phyloP scores from a whole-genome alignment of 2,113 vertebrate genomes.

The Ctenomys sociabilis region DNA sequence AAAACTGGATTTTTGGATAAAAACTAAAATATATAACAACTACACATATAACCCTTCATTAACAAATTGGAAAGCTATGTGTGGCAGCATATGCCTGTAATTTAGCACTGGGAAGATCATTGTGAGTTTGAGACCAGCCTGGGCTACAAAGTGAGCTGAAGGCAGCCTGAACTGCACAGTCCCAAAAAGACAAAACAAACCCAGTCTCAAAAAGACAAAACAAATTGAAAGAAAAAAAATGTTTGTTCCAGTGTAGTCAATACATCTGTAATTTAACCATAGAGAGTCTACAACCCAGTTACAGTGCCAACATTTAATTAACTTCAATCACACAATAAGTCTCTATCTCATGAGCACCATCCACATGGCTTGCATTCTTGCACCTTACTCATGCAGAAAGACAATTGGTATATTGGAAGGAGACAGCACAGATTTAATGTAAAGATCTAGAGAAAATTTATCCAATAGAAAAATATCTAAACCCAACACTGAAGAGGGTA shows the following conservation, averaged over 20 bases:
- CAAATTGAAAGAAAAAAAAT: background rate
- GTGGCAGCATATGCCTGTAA: too few species aligned
- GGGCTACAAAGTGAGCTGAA: too few species aligned
- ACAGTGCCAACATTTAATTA: slow-evolving; percentile 2
- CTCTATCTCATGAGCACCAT: background rate
- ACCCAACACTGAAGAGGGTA: background rate
- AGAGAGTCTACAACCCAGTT: background rate
- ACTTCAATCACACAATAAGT: background rate
- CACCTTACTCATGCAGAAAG: background rate
- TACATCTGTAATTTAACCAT: slow-evolving; percentile 41
- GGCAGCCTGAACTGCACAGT: too few species aligned
- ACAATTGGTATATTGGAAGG: too few species aligned
- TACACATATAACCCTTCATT: background rate
- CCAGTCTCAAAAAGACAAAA: background rate
- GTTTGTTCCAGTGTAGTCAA: background rate
- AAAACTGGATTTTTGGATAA: slow-evolving; percentile 33
- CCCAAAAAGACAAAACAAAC: too few species aligned
- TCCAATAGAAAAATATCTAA: background rate
- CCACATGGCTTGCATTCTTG: background rate
- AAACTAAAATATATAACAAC: slow-evolving; percentile 42
- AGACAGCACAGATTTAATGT: too few species aligned
- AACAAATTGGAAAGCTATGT: background rate
- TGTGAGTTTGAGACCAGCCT: too few species aligned
- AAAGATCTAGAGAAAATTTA: background rate
- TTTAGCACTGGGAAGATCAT: too few species aligned